Conservation (phyloP, 2,888 invertebrate species). For the Scaptomyza flava region DNA sequence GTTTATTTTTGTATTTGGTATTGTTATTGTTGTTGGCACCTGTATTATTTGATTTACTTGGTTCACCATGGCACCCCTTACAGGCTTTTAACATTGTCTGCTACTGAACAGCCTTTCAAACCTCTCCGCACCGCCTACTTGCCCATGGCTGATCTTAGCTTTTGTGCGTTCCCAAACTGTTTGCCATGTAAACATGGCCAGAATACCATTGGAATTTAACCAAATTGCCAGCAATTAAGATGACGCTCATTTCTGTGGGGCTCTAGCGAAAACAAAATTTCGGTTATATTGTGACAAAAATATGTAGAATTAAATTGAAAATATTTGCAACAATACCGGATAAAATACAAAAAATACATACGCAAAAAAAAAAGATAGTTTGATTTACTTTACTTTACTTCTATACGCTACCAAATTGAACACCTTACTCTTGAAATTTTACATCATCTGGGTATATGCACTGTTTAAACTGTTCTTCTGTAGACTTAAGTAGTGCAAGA, state of each 20-base stretch:
- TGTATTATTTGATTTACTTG: conserved; percentile 64
- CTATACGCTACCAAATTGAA: too few species aligned
- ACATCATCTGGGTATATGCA: too few species aligned
- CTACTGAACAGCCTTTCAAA: not conserved
- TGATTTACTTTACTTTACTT: not conserved
- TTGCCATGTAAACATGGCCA: conserved; percentile 60
- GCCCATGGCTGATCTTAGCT: too few species aligned
- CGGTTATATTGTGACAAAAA: too few species aligned
- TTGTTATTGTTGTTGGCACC: conserved; percentile 19
- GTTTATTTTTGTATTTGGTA: conserved; percentile 14
- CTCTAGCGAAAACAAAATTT: not conserved
- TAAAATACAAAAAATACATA: too few species aligned
- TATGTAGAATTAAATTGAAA: not conserved
- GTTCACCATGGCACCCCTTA: conserved; percentile 35
- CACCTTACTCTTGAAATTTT: too few species aligned
- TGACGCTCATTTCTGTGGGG: conserved; percentile 15
- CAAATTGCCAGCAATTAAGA: conserved; percentile 62
- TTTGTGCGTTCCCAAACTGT: conserved; percentile 15
- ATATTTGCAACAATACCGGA: too few species aligned
- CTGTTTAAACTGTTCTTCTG: too few species aligned
- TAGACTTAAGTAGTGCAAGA: too few species aligned
- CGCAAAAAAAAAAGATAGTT: too few species aligned
- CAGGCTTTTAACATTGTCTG: conserved; percentile 4
- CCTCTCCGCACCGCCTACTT: not conserved
- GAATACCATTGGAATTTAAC: conserved; percentile 57